Evolutionary conservation across 2,113 vertebrate genomes (phyloP), one percentile per base, ranked within the genome.

Genomic region (Scomber japonicus): DNA sequence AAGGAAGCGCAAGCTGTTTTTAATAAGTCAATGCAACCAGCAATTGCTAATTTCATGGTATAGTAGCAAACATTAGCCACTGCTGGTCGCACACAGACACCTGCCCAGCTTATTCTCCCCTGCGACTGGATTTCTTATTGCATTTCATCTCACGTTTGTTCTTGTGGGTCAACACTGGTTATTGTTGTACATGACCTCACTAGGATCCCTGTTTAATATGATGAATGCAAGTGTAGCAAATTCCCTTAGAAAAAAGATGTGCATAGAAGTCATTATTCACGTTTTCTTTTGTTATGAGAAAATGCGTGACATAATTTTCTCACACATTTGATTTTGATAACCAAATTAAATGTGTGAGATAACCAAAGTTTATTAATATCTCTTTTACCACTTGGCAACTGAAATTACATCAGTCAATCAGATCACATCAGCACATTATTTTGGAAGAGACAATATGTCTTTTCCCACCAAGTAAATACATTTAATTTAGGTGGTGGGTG

Each of bases 1-100:
- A 51, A n/a, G 61, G 27, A 71, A 46, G 59, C 1, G 5, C 56
- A 45, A 3, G 46, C 46, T 19, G 30, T 27, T 31, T 54, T 49
- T n/a, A 24, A 5, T 56, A 30, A 60, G 21, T 82, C 45, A 61
- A 5, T 24, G 45, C 7, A 21, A 64, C 50, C 17, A 24, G 44
- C 5, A 45, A 27, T 62, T 80, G 24, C 16, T 46, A 27, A 49
- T 49, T 67, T 80, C 45, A 57, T 65, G 11, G 45, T 60, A 11
- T 15, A n/a, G 61, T 13, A 31, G 27, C 31, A 60, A 21, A 61
- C 17, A 2, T 59, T 53, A 59, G 30, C 4, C 59, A 62, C 15
- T 1, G 0, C 54, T 8, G 15, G 10, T 64, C 30, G 14, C 31
- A 49, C 19, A 77, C 11, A 67, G 14, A 61, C 35, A 66, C 31